Conservation (phyloP, 2,113 vertebrate species). For the Xyliphius kryptos region DNA sequence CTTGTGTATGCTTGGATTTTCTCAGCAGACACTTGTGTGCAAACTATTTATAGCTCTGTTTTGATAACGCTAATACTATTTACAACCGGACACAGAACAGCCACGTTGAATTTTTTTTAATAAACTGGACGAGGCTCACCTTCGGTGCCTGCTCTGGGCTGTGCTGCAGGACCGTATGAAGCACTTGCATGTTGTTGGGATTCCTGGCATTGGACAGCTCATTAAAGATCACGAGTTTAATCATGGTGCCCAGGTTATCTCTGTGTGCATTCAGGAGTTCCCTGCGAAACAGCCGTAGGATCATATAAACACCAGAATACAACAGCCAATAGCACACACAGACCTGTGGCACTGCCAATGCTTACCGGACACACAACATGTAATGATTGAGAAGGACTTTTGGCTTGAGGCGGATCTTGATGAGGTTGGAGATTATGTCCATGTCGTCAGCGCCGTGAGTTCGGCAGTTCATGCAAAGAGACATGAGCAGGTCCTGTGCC, state of each 20-base stretch:
- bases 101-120: no score
- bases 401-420: slow-evolving; percentile 96
- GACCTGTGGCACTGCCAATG: no score
- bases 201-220: slow-evolving; percentile 94
- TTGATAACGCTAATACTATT: no score
- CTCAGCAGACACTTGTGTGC: no score
- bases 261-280: slow-evolving; percentile 88
- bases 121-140: no score
- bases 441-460: slow-evolving; percentile 87
- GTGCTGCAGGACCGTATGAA: slow-evolving; percentile 90
- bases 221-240: slow-evolving; percentile 96
- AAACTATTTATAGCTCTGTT: no score
- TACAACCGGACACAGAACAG: no score
- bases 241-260: slow-evolving; percentile 91
- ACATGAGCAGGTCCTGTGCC: slow-evolving; percentile 95
- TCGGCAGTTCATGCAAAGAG: slow-evolving; percentile 91
- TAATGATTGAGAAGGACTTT: slow-evolving; percentile 96
- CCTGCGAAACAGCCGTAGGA: slow-evolving; percentile 54
- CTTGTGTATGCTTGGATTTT: no score
- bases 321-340: no score
- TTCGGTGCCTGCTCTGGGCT: slow-evolving; percentile 92
- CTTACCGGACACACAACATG: slow-evolving; percentile 91
- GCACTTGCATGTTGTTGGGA: slow-evolving; percentile 97
- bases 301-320: no score
- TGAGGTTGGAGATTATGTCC: slow-evolving; percentile 93